phyloP scores from a whole-genome alignment of 1,140 invertebrate genomes.

The Panagrolaimus sp. region DNA sequence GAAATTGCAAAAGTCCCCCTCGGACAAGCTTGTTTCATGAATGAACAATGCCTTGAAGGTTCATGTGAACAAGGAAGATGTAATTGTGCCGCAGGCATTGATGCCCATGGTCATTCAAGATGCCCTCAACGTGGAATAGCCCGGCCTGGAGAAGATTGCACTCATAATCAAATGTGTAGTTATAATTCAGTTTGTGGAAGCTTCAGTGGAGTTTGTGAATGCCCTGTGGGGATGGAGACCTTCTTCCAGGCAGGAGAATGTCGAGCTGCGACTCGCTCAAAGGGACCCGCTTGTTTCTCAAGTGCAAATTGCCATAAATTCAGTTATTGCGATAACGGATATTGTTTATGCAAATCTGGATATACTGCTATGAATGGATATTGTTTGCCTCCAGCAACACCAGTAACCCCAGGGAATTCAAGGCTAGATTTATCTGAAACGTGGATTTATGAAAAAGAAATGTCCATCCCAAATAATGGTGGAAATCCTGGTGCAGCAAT shows the following conservation, averaged over 20 bases:
- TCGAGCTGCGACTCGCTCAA: conserved; percentile 23
- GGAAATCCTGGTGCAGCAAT: neutral
- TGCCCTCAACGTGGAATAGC: conserved; percentile 31
- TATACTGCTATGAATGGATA: conserved; percentile 35
- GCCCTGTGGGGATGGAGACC: conserved; percentile 50
- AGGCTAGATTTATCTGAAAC: neutral
- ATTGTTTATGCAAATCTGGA: conserved; percentile 48
- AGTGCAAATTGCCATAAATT: conserved; percentile 49
- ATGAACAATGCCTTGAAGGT: conserved; percentile 48
- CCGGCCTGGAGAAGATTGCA: conserved; percentile 52
- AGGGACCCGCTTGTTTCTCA: conserved; percentile 38
- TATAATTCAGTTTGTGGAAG: conserved; percentile 53
- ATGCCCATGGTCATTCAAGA: conserved; percentile 6
- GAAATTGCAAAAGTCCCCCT: conserved; percentile 40
- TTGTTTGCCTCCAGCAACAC: conserved; percentile 41
- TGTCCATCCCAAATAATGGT: neutral
- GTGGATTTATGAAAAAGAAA: neutral
- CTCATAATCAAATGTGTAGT: conserved; percentile 36
- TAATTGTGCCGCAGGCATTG: conserved; percentile 22
- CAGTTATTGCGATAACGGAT: conserved; percentile 56
- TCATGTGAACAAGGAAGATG: conserved; percentile 46
- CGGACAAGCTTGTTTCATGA: conserved; percentile 43
- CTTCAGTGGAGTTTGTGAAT: conserved; percentile 54
- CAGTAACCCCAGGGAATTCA: conserved; percentile 30
- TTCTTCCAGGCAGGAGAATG: conserved; percentile 26